phyloP scores from a whole-genome alignment of 2,797 vertebrate species.

The Chelmon rostratus region DNA sequence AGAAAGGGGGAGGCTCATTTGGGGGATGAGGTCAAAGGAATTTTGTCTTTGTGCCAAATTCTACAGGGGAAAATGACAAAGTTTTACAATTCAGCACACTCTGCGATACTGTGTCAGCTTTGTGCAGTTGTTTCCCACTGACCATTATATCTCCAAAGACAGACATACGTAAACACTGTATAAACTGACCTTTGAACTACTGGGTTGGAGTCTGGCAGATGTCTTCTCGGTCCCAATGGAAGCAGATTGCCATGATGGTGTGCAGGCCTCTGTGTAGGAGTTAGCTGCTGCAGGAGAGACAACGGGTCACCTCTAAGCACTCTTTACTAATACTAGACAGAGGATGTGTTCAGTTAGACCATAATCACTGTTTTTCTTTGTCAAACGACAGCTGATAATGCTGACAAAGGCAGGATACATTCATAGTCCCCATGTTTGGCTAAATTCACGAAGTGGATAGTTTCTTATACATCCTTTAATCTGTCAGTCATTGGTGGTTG shows the following conservation, averaged over 20 bases:
- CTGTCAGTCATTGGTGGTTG: not conserved
- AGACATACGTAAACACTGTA: conserved; percentile 5
- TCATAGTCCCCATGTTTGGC: not conserved
- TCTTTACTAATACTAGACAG: not conserved
- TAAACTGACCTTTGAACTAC: conserved; percentile 83
- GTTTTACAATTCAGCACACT: conserved; percentile 42
- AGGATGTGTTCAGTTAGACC: conserved; percentile 5
- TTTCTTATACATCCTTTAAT: not conserved
- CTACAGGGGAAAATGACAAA: conserved; percentile 75
- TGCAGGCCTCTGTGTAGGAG: conserved; percentile 90
- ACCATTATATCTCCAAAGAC: conserved; percentile 26
- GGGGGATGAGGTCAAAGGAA: conserved; percentile 85
- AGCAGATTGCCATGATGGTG: conserved; percentile 85
- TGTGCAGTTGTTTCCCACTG: conserved; percentile 26
- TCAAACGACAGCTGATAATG: conserved; percentile 1
- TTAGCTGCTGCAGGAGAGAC: conserved; percentile 84
- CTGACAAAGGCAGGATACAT: not conserved
- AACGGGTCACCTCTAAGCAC: conserved; percentile 38
- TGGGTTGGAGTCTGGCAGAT: conserved; percentile 81
- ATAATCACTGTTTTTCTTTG: not conserved
- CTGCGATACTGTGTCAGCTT: conserved; percentile 9
- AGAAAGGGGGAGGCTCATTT: conserved; percentile 84
- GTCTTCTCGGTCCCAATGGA: conserved; percentile 85
- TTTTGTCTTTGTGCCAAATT: conserved; percentile 86
- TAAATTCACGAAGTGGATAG: conserved; percentile 2